A percentile compares a stretch with the other conserved stretches of the same genome.
Evolutionary conservation across 2,797 vertebrate species (phyloP).

Genomic region (Myiotriccus ornatus): DNA sequence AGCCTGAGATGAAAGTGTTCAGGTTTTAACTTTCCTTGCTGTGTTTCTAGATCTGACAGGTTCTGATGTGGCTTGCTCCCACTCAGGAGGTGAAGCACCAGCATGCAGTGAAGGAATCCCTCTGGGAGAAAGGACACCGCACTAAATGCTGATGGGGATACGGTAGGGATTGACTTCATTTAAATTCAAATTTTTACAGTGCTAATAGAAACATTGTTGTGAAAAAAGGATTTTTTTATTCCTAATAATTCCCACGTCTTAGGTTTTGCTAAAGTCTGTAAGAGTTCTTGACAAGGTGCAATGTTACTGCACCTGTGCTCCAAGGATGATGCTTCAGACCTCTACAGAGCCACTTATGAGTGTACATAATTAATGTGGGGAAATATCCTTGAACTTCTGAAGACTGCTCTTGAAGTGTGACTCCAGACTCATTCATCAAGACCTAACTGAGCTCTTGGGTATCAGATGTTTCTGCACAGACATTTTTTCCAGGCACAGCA

Average conservation of each 20-base stretch:
- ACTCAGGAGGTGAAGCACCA: background rate
- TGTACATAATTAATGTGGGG: rapidly evolving
- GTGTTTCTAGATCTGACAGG: background rate
- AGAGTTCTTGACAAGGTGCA: background rate
- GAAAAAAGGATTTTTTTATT: background rate
- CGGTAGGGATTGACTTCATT: background rate
- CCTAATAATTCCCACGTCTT: background rate
- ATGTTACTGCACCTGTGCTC: background rate
- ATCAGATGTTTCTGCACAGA: background rate
- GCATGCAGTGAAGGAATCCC: background rate
- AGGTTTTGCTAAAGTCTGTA: background rate
- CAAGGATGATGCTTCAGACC: background rate
- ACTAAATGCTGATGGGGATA: background rate
- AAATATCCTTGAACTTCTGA: background rate
- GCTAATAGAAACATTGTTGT: background rate
- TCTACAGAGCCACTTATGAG: background rate
- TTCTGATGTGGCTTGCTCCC: background rate
- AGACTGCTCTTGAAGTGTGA: background rate
- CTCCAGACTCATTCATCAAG: background rate
- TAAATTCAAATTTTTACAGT: background rate
- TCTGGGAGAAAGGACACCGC: background rate
- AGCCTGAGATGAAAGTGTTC: background rate
- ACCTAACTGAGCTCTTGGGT: background rate
- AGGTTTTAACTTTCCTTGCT: background rate
- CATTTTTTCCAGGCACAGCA: background rate